Percentiles rank a stretch among this genome's conserved stretches.
Evolutionary conservation across 23 tunicate genomes (phyloP).

Genomic region (Corella eumyota): DNA sequence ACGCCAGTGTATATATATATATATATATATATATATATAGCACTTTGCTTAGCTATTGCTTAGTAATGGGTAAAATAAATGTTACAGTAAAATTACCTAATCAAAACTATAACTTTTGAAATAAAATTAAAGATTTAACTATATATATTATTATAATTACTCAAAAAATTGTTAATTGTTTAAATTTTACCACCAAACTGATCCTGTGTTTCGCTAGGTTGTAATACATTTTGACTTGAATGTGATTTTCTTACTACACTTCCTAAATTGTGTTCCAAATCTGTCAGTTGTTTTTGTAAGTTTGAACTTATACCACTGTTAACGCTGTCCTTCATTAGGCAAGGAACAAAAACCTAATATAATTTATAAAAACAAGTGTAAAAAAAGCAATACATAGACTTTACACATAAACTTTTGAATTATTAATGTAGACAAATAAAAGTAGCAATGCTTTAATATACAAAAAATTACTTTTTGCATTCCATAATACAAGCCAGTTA

Average conservation of each 20-base stretch:
- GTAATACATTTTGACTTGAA: too few species aligned
- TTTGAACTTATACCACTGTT: constrained; percentile 36
- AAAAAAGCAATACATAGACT: neutral
- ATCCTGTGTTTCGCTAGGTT: too few species aligned
- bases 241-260: constrained; percentile 39
- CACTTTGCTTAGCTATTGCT: too few species aligned
- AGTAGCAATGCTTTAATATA: too few species aligned
- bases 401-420: neutral
- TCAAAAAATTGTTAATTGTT: too few species aligned
- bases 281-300: constrained; percentile 51
- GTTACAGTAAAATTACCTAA: neutral
- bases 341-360: constrained; percentile 59
- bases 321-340: constrained; percentile 34
- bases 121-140: neutral
- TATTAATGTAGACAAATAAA: too few species aligned
- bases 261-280: constrained; percentile 72
- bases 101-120: neutral
- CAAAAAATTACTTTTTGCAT: constrained; percentile 72
- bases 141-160: too few species aligned
- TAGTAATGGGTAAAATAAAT: neutral
- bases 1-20: too few species aligned
- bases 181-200: too few species aligned
- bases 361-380: too few species aligned
- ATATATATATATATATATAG: too few species aligned
- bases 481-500: constrained; percentile 72